phyloP scores from a whole-genome alignment of 92 coral and sea anemone genomes.

The Blastomussa wellsi region DNA sequence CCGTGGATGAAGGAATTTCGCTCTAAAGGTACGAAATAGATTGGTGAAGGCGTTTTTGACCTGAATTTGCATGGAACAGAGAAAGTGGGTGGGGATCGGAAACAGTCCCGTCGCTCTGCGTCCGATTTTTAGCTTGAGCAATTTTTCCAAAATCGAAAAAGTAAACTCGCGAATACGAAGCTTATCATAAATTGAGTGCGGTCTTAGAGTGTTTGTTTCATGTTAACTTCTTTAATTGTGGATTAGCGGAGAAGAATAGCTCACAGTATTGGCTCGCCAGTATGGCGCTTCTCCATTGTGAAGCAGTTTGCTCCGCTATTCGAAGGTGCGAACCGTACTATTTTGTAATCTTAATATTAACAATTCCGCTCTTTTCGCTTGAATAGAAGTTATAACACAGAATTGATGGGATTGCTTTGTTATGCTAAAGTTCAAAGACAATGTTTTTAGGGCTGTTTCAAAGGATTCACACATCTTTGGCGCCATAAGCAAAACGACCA shows the following conservation, averaged over 20 bases:
- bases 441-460: slow-evolving; percentile 18
- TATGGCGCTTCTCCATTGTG: slow-evolving; percentile 42
- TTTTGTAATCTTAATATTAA: not conserved
- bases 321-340: slow-evolving; percentile 23
- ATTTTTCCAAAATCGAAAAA: not conserved
- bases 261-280: slow-evolving; percentile 28
- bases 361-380: slow-evolving; percentile 9
- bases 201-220: not conserved
- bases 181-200: not conserved
- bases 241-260: slow-evolving; percentile 29
- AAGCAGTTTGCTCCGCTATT: slow-evolving; percentile 10
- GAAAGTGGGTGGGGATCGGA: slow-evolving; percentile 28
- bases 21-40: slow-evolving; percentile 70
- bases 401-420: slow-evolving; percentile 40
- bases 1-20: slow-evolving; percentile 99
- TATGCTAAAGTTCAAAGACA: slow-evolving; percentile 34
- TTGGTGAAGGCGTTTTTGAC: not conserved
- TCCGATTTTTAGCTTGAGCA: not conserved
- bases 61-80: not conserved
- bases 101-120: not conserved
- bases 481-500: slow-evolving; percentile 43
- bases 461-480: slow-evolving; percentile 60
- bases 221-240: slow-evolving; percentile 30
- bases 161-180: not conserved
- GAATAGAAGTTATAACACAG: slow-evolving; percentile 1